phyloP scores from a whole-genome alignment of 2,888 invertebrate genomes.

The Acronicta aceris region DNA sequence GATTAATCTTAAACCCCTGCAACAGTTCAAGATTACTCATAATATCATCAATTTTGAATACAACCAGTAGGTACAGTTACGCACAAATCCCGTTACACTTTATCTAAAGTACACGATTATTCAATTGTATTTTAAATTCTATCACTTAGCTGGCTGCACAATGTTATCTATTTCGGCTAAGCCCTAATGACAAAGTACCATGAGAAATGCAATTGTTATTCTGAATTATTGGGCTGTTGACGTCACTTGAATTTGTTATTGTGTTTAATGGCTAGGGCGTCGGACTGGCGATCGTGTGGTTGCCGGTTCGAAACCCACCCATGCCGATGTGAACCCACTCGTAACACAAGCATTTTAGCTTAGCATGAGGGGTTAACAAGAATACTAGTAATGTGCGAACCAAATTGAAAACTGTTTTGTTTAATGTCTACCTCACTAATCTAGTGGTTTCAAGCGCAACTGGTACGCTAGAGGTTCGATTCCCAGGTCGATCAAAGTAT shows the following conservation, averaged over 20 bases:
- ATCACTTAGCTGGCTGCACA: constrained; percentile 42
- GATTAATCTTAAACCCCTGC: too few species aligned
- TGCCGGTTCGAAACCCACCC: too few species aligned
- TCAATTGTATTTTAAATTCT: constrained; percentile 53
- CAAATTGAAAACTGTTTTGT: too few species aligned
- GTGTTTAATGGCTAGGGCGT: constrained; percentile 7
- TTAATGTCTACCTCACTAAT: too few species aligned
- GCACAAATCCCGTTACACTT: constrained; percentile 34
- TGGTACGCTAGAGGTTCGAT: too few species aligned
- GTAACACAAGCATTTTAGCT: too few species aligned
- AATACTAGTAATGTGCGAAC: too few species aligned
- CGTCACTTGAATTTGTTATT: constrained; percentile 3
- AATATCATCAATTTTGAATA: constrained; percentile 20
- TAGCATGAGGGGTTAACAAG: too few species aligned
- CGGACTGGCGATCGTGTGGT: too few species aligned
- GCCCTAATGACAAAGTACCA: constrained; percentile 45
- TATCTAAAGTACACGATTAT: constrained; percentile 56
- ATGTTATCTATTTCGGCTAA: constrained; percentile 58
- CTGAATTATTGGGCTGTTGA: constrained; percentile 18
- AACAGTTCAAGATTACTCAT: constrained; percentile 38
- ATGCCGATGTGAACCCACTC: too few species aligned
- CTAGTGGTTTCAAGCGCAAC: too few species aligned
- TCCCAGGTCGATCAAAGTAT: too few species aligned
- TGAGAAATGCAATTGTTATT: constrained; percentile 30
- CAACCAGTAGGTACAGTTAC: constrained; percentile 19